These are phyloP conservation scores for Speoplatyrhinus poulsoni DNA, from an alignment of 2,113 vertebrate species.

Conservation along the genomic window DNA sequence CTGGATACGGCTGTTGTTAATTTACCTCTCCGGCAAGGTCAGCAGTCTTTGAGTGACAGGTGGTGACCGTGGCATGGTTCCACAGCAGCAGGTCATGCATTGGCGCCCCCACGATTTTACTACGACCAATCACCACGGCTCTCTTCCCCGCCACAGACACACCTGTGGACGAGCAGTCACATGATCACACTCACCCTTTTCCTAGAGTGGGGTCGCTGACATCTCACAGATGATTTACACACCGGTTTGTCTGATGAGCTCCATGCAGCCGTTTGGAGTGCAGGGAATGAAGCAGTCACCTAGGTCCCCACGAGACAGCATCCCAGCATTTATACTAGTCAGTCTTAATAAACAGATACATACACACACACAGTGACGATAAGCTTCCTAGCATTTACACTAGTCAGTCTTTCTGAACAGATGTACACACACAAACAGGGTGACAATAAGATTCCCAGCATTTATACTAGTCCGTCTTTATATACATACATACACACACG, in stretches of 20 bases:
- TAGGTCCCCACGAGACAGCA: slow-evolving; percentile 92
- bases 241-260: slow-evolving; percentile 94
- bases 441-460: too few species aligned
- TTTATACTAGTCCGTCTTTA: too few species aligned
- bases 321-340: slow-evolving; percentile 93
- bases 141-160: slow-evolving; percentile 87
- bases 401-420: slow-evolving; percentile 82
- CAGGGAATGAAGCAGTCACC: slow-evolving; percentile 94
- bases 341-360: slow-evolving; percentile 74
- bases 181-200: neutral
- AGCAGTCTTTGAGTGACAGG: slow-evolving; percentile 92
- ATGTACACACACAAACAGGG: slow-evolving; percentile 53
- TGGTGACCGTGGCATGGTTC: slow-evolving; percentile 94
- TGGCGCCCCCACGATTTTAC: slow-evolving; percentile 96
- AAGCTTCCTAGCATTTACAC: slow-evolving; percentile 90
- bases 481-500: slow-evolving; percentile 43
- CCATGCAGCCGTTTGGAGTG: slow-evolving; percentile 96
- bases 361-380: slow-evolving; percentile 54
- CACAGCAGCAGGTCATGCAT: slow-evolving; percentile 97
- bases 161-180: slow-evolving; percentile 71
- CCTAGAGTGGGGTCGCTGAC: neutral
- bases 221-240: neutral
- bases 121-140: slow-evolving; percentile 93
- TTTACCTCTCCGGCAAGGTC: slow-evolving; percentile 86
- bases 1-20: neutral